Conservation (phyloP, 1,140 invertebrate species). For the Bicyclus anynana region DNA sequence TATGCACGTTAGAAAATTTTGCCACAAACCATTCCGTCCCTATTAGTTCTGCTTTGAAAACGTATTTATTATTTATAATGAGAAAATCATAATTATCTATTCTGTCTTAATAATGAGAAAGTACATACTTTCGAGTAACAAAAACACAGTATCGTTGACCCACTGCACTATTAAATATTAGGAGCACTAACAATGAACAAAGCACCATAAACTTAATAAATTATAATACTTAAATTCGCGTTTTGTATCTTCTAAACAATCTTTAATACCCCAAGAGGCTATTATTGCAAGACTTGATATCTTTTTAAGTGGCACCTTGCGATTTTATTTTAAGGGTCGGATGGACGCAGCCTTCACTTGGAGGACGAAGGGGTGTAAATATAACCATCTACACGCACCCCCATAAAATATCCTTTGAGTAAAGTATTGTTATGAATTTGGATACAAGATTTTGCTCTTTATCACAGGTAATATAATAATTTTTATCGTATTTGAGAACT, state of each 20-base stretch:
- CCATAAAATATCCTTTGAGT: slow-evolving; percentile 11
- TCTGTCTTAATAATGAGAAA: too few relatives aligned
- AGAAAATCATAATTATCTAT: too few relatives aligned
- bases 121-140: too few relatives aligned
- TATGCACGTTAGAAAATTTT: too few relatives aligned
- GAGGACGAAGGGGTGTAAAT: slow-evolving; percentile 10
- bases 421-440: slow-evolving; percentile 3
- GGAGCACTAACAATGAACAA: background rate
- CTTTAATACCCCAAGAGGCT: slow-evolving; percentile 10
- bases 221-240: background rate
- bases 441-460: slow-evolving; percentile 22
- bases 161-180: too few relatives aligned
- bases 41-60: too few relatives aligned
- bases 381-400: background rate
- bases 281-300: slow-evolving; percentile 14
- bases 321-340: slow-evolving; percentile 13
- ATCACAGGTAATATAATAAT: background rate
- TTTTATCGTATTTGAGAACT: background rate
- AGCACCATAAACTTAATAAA: background rate
- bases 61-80: too few relatives aligned
- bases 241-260: slow-evolving; percentile 14
- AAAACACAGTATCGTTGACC: too few relatives aligned
- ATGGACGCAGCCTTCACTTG: slow-evolving; percentile 14
- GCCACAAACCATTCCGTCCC: too few relatives aligned
- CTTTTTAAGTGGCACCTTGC: slow-evolving; percentile 10